Evolutionary conservation across 2,797 vertebrate species (phyloP).

Genomic region (Phyllotis vaccarum): DNA sequence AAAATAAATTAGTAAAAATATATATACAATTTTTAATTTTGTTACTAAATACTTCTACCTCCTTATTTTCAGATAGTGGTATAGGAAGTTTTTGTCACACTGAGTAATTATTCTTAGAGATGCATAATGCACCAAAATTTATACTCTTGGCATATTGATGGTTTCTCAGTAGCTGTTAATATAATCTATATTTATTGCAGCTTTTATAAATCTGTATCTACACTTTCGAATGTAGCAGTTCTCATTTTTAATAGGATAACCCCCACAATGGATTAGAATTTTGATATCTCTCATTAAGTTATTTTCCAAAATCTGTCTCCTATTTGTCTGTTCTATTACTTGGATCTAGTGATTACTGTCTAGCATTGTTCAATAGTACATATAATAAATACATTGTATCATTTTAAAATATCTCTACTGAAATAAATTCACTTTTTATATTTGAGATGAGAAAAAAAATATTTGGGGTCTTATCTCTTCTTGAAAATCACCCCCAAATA

Average conservation of each 20-base stretch:
- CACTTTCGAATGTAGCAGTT: slow-evolving; percentile 30
- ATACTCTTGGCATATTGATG: slow-evolving; percentile 32
- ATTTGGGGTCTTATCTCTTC: neutral
- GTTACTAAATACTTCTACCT: neutral
- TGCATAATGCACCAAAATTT: neutral
- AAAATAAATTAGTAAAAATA: neutral
- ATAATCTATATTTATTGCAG: slow-evolving; percentile 37
- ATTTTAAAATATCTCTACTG: slow-evolving; percentile 47
- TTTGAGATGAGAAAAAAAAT: slow-evolving; percentile 28
- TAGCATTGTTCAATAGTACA: neutral
- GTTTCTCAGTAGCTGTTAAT: slow-evolving; percentile 44
- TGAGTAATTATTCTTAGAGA: slow-evolving; percentile 39
- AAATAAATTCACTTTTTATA: slow-evolving; percentile 40
- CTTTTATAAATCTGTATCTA: slow-evolving; percentile 23
- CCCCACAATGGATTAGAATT: slow-evolving; percentile 29
- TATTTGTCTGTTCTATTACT: neutral
- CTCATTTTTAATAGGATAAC: slow-evolving; percentile 38
- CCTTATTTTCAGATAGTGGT: neutral
- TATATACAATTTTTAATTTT: neutral
- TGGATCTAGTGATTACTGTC: neutral
- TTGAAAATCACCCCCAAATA: slow-evolving; percentile 39
- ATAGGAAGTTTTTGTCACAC: neutral
- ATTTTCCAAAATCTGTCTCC: slow-evolving; percentile 46
- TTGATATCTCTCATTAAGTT: neutral
- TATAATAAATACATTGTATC: slow-evolving; percentile 1